These are phyloP conservation scores for Pseudonaja textilis DNA, from an alignment of 2,113 vertebrate species.

Conservation along the genomic window DNA sequence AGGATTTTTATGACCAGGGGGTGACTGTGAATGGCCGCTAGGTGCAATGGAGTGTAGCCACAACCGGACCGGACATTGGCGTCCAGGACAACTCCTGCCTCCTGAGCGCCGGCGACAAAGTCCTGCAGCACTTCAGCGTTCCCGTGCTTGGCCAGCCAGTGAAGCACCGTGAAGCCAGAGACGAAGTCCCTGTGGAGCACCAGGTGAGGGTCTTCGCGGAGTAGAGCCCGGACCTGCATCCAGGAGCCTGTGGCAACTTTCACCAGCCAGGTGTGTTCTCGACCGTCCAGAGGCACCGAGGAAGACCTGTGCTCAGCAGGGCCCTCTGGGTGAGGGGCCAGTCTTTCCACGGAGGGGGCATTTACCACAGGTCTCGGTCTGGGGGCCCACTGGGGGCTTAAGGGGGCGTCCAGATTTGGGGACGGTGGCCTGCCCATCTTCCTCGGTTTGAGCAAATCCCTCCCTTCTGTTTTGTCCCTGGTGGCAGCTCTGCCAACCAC, in stretches of 20 bases:
- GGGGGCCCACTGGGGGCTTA: conserved; percentile 35
- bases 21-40: conserved; percentile 87
- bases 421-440: conserved; percentile 62
- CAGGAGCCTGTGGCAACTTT: conserved; percentile 80
- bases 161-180: conserved; percentile 87
- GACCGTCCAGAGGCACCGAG: conserved; percentile 76
- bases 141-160: conserved; percentile 95
- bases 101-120: conserved; percentile 73
- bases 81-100: conserved; percentile 73
- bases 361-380: neutral
- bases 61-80: conserved; percentile 76
- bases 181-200: conserved; percentile 86
- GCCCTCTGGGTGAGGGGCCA: neutral
- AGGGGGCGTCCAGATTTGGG: conserved; percentile 64
- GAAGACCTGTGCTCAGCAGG: conserved; percentile 51
- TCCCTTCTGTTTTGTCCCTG: conserved; percentile 45
- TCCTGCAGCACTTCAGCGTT: conserved; percentile 81
- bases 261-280: conserved; percentile 88
- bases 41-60: conserved; percentile 89
- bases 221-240: conserved; percentile 77
- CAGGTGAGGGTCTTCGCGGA: conserved; percentile 80
- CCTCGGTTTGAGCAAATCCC: conserved; percentile 32
- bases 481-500: conserved; percentile 28
- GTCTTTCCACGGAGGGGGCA: neutral
- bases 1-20: conserved; percentile 81